These are phyloP conservation scores for Oreamnos americanus DNA, from an alignment of 2,113 vertebrate genomes.

Conservation along the genomic window DNA sequence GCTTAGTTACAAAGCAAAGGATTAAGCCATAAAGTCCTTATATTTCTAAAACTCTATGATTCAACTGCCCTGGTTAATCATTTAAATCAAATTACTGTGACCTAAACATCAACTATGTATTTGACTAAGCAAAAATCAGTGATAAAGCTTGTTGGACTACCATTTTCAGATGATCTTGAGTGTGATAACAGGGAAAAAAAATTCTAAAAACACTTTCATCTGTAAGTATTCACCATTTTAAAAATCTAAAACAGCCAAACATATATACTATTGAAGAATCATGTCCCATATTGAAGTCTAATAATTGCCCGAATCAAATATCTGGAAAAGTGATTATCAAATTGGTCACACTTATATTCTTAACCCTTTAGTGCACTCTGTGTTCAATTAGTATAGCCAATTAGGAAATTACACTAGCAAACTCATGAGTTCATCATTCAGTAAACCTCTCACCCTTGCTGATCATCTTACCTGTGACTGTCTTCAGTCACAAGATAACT, in stretches of 20 bases:
- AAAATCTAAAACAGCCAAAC: too few relatives aligned
- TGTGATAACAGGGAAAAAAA: background rate
- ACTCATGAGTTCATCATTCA: background rate
- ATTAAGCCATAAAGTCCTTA: background rate
- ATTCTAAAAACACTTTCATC: background rate
- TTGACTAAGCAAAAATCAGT: background rate
- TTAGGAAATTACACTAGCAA: background rate
- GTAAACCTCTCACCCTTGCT: background rate
- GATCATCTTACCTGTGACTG: background rate
- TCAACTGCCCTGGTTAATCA: background rate
- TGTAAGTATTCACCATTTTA: background rate
- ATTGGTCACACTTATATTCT: background rate
- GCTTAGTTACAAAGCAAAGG: background rate
- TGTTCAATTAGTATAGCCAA: background rate
- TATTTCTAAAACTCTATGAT: conserved; percentile 23
- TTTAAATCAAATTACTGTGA: background rate
- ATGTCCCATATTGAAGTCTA: background rate
- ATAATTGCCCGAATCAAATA: background rate
- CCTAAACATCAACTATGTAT: background rate
- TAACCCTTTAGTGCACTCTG: background rate
- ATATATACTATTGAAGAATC: background rate
- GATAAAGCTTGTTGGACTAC: background rate
- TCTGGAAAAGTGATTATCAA: background rate
- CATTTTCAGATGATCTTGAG: background rate
- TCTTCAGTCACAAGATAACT: background rate